Percentiles rank a stretch among this genome's conserved stretches.
Conservation (phyloP, 2,888 invertebrate species). For the Ethmia dodecea region DNA sequence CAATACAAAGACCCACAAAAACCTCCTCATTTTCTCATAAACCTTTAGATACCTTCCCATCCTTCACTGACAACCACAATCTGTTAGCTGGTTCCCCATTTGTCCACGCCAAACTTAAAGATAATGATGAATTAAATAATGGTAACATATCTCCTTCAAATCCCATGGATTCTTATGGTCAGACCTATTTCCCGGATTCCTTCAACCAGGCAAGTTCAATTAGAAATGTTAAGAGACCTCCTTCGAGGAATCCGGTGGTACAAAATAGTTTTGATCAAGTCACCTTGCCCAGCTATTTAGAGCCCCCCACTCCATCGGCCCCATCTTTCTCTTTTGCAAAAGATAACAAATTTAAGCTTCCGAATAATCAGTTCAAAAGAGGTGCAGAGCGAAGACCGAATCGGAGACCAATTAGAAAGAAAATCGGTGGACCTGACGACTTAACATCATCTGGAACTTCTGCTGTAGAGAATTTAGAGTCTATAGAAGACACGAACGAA, state of each 20-base stretch:
- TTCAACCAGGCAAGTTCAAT: conserved; percentile 62
- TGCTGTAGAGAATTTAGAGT: conserved; percentile 48
- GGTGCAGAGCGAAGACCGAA: conserved; percentile 52
- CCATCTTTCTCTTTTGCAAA: conserved; percentile 49
- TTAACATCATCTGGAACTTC: conserved; percentile 61
- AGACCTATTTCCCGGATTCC: conserved; percentile 61
- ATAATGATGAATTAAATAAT: conserved; percentile 41
- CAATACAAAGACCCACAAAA: conserved; percentile 54
- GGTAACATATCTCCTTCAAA: conserved; percentile 29
- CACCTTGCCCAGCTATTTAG: conserved; percentile 65
- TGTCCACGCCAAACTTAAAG: conserved; percentile 39
- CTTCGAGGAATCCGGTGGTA: conserved; percentile 35
- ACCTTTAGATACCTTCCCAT: conserved; percentile 47
- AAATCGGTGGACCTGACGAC: conserved; percentile 58
- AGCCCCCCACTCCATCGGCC: conserved; percentile 64
- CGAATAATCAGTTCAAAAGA: conserved; percentile 54
- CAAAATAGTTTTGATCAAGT: conserved; percentile 41
- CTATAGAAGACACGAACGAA: conserved; percentile 51
- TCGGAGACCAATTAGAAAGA: conserved; percentile 64
- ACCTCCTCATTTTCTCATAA: conserved; percentile 45
- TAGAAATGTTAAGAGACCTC: conserved; percentile 55
- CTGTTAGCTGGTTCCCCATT: conserved; percentile 53
- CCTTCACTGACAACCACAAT: conserved; percentile 51
- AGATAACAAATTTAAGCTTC: conserved; percentile 53
- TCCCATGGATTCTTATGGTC: conserved; percentile 63